Base-by-base conservation (phyloP, 1,140 invertebrate genomes). In the Proctacanthus coquilletti region DNA sequence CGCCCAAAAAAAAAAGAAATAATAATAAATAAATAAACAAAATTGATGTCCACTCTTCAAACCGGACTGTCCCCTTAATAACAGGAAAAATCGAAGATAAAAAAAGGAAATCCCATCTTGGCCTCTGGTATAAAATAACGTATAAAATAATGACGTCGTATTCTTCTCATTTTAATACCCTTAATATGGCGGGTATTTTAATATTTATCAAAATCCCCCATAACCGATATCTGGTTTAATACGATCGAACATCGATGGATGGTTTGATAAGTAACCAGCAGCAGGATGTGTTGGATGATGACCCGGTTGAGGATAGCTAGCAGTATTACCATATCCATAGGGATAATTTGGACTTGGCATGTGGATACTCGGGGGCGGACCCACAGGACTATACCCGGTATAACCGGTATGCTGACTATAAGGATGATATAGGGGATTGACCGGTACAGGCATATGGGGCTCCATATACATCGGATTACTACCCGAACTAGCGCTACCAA, bases 191-290 rank as follows among this genome's bases (percentile, higher is more conserved):
- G n/a, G n/a, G n/a, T n/a, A n/a, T n/a, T n/a, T 27, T 27, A 33
- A 18, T 13, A 20, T 4, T 29, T 32, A 50, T 53, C 45, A 58
- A 39, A 56, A 58, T 19, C 55, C 47, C 15, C 50, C 46, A 18
- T 58, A 58, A 5, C 55, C 45, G 21, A 58, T 49, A 37, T 60
- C 56, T 34, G 56, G 53, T 38, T 60, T 60, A 10, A 60, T 39
- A 25, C 54, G 49, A 36, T 60, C 56, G 29, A 59, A 60, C 30
- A 59, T 57, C 36, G 43, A 49, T 5, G 52, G 37, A 42, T 56
- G 52, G 30, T 58, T 53, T 8, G 51, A n/a, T 10, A 45, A 23
- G 31, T 57, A 49, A 13, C 44, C 13, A 19, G 38, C 14, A 37
- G 42, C 21, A 32, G 42, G 14, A 18, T 53, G 50, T 3, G 42